These are phyloP conservation scores for Drosophila bocqueti DNA, from an alignment of 1,140 invertebrate genomes.

Conservation along the genomic window DNA sequence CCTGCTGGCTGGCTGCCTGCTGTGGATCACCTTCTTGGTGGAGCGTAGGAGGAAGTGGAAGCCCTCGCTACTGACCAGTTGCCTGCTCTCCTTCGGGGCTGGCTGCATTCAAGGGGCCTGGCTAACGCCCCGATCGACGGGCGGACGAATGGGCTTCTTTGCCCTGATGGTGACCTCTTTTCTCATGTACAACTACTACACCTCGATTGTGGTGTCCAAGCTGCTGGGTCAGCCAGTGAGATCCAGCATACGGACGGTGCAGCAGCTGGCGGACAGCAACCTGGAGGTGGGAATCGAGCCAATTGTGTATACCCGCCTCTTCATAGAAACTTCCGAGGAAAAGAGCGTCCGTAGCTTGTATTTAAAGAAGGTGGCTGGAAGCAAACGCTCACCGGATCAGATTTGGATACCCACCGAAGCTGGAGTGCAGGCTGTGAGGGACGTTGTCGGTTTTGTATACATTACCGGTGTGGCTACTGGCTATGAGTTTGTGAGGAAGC, in stretches of 20 bases:
- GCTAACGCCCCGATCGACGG: constrained; percentile 66
- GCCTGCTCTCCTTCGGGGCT: constrained; percentile 70
- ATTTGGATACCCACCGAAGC: constrained; percentile 65
- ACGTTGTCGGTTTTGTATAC: constrained; percentile 69
- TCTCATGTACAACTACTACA: constrained; percentile 82
- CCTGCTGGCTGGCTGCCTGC: constrained; percentile 46
- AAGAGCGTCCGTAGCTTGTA: constrained; percentile 53
- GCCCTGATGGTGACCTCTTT: constrained; percentile 69
- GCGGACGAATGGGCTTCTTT: constrained; percentile 76
- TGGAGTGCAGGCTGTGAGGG: constrained; percentile 58
- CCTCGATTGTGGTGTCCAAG: constrained; percentile 76
- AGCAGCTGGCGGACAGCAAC: constrained; percentile 77
- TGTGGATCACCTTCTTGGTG: constrained; percentile 71
- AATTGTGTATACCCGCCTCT: constrained; percentile 56
- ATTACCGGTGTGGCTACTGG: constrained; percentile 64
- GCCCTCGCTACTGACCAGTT: constrained; percentile 70
- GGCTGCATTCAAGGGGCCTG: constrained; percentile 76
- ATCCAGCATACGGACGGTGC: constrained; percentile 70
- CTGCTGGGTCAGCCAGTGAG: constrained; percentile 65
- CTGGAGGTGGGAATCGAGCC: constrained; percentile 71
- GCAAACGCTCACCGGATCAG: constrained; percentile 27
- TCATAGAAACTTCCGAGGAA: constrained; percentile 50
- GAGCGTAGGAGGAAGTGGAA: constrained; percentile 39
- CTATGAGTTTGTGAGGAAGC: constrained; percentile 62
- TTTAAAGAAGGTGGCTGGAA: constrained; percentile 54